These are phyloP conservation scores for Contarinia nasturtii DNA, from an alignment of 1,140 invertebrate species.

Conservation along the genomic window DNA sequence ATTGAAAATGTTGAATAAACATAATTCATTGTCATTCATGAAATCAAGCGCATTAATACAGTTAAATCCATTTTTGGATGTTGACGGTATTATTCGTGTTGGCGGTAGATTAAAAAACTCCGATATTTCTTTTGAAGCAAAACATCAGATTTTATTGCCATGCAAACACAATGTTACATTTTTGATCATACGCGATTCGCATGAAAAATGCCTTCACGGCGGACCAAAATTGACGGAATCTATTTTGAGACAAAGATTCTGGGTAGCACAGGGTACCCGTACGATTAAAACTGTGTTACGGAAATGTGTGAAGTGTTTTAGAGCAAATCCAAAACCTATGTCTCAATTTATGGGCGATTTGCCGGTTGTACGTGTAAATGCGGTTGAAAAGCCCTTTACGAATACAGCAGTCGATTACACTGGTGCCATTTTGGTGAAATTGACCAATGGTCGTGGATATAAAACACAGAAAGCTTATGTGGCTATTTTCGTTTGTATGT, in stretches of 20 bases:
- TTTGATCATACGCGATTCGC: conserved; percentile 12
- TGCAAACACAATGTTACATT: conserved; percentile 3
- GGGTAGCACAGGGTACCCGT: conserved; percentile 5
- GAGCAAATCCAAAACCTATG: no score
- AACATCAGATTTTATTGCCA: conserved; percentile 13
- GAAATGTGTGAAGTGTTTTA: no score
- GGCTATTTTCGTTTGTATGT: conserved; percentile 12
- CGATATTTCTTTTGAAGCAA: conserved; percentile 12
- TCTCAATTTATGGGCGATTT: conserved; percentile 21
- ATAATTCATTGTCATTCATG: no score
- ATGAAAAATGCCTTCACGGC: conserved; percentile 12
- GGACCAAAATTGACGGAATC: conserved; percentile 9
- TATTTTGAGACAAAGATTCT: conserved; percentile 7
- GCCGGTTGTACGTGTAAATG: conserved; percentile 10
- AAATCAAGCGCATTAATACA: conserved; percentile 6
- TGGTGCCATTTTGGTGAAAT: conserved; percentile 13
- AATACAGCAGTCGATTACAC: conserved; percentile 18
- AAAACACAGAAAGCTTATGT: conserved; percentile 10
- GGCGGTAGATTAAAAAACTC: conserved; percentile 20
- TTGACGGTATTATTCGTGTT: conserved; percentile 18
- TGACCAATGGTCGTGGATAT: not conserved
- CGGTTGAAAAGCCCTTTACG: conserved; percentile 12
- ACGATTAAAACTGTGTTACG: no score
- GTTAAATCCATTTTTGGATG: conserved; percentile 19
- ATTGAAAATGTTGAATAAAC: no score